Evolutionary conservation across 2,113 vertebrate genomes (phyloP).

Genomic region (Xerus inauris): DNA sequence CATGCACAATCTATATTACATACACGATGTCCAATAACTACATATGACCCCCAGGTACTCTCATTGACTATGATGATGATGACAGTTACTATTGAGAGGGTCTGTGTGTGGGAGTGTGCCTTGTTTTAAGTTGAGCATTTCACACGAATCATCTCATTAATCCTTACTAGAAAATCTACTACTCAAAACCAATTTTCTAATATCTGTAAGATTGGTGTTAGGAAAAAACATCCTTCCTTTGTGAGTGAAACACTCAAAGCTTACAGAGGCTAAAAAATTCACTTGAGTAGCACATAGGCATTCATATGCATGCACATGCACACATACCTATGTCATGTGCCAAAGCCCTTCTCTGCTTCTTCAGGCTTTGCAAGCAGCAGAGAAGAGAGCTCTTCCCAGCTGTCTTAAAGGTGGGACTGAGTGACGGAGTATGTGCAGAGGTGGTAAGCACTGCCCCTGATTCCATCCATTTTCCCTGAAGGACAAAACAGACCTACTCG

Average conservation of each 20-base stretch:
- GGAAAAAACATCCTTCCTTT: neutral
- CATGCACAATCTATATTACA: neutral
- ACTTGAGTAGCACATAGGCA: neutral
- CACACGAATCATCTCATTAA: neutral
- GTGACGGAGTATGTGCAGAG: neutral
- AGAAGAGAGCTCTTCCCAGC: neutral
- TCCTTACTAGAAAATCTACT: neutral
- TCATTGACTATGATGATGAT: neutral
- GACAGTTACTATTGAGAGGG: neutral
- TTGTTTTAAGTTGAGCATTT: slow-evolving; percentile 2
- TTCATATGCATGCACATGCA: too few species aligned
- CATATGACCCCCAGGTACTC: neutral
- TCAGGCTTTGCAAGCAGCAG: neutral
- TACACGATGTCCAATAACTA: neutral
- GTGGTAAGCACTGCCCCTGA: neutral
- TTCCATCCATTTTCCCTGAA: neutral
- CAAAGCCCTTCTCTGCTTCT: neutral
- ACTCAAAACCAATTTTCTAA: neutral
- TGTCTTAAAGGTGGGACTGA: neutral
- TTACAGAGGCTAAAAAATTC: neutral
- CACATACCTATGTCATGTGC: neutral
- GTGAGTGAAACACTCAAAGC: neutral
- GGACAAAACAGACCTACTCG: neutral
- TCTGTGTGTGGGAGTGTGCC: neutral
- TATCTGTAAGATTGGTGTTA: neutral